Evolutionary conservation across 35 echinoderm and acorn worm species (phyloP).

Genomic region (Amphiura filiformis): DNA sequence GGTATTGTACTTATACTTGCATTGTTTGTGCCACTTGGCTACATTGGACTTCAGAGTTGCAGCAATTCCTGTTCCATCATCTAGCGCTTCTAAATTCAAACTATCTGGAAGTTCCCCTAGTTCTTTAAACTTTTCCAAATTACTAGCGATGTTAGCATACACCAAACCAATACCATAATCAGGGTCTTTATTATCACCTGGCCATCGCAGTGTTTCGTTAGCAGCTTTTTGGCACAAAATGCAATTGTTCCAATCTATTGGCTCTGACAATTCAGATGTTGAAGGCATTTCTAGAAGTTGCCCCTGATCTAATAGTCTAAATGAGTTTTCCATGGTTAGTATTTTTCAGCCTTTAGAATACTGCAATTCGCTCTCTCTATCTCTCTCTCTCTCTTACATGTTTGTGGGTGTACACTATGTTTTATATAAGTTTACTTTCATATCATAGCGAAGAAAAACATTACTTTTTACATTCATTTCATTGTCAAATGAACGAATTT

Average conservation of each 20-base stretch:
- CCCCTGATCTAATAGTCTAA: neutral
- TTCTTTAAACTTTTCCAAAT: conserved; percentile 2
- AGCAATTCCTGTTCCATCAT: conserved; percentile 58
- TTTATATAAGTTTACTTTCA: too few species aligned
- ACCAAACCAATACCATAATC: conserved; percentile 29
- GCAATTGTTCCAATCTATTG: conserved; percentile 23
- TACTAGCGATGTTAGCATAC: conserved; percentile 11
- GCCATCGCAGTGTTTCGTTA: conserved; percentile 16
- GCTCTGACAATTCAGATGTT: conserved; percentile 17
- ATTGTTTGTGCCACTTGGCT: conserved; percentile 50
- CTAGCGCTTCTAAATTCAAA: neutral
- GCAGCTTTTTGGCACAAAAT: conserved; percentile 28
- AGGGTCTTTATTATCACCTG: neutral
- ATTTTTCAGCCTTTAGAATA: too few species aligned
- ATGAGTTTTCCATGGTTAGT: conserved; percentile 4
- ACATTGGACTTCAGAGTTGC: conserved; percentile 19
- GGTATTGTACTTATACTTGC: conserved; percentile 10
- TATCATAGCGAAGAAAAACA: too few species aligned
- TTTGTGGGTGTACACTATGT: too few species aligned
- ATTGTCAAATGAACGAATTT: too few species aligned
- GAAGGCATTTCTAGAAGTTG: neutral
- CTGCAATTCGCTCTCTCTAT: too few species aligned
- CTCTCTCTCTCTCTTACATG: too few species aligned
- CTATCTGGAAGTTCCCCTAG: neutral
- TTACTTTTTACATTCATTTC: too few species aligned